Conservation (phyloP, 2,797 vertebrate genomes). For the Numenius phaeopus region DNA sequence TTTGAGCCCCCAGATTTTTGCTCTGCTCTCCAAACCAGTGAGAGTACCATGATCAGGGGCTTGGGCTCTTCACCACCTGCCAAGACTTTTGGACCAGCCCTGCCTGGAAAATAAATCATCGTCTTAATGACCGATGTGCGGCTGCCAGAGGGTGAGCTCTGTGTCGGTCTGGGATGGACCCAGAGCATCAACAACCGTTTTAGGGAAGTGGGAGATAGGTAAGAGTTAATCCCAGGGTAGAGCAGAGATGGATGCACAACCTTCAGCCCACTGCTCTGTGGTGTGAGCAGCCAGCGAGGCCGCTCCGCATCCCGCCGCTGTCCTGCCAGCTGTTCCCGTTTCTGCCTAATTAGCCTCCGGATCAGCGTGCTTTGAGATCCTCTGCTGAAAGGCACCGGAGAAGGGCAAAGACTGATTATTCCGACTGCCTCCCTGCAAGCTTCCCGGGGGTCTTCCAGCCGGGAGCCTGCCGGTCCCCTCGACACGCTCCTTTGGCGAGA, state of each 20-base stretch:
- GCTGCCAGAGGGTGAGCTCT: background rate
- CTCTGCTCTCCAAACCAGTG: background rate
- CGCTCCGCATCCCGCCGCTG: background rate
- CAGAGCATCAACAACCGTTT: background rate
- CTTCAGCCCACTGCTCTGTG: background rate
- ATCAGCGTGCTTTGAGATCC: background rate
- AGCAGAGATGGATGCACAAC: background rate
- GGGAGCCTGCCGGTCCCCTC: background rate
- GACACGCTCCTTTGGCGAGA: background rate
- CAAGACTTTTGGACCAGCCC: background rate
- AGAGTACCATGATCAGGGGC: background rate
- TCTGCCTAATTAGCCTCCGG: background rate
- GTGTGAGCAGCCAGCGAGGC: background rate
- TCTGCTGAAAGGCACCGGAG: background rate
- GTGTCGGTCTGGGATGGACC: background rate
- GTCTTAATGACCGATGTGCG: accelerated
- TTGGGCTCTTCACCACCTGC: background rate
- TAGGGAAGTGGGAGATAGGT: background rate
- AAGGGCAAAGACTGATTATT: background rate
- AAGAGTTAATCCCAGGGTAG: background rate
- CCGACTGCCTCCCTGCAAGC: background rate
- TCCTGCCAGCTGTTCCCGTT: conserved; percentile 34
- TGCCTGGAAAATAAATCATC: background rate
- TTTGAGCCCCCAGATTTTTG: background rate
- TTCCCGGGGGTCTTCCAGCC: background rate